phyloP scores from a whole-genome alignment of 2,888 invertebrate species.

The Drosophila picticornis region DNA sequence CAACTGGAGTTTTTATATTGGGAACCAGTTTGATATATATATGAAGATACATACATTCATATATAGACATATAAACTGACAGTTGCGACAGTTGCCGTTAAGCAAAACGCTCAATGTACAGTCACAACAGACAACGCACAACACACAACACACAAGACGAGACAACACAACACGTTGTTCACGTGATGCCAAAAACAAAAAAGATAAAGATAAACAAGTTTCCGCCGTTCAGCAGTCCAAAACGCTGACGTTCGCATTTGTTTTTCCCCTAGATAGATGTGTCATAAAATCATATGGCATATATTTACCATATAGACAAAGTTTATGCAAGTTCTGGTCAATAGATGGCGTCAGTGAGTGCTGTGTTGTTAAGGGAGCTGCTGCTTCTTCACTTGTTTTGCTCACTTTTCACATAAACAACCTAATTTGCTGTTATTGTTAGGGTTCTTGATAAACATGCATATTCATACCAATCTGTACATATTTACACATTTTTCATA shows the following conservation, averaged over 20 bases:
- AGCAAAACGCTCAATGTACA: slow-evolving; percentile 50
- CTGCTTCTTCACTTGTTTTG: slow-evolving; percentile 14
- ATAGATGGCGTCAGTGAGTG: slow-evolving; percentile 45
- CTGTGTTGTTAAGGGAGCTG: slow-evolving; percentile 9
- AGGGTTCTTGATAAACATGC: slow-evolving; percentile 12
- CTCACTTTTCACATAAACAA: slow-evolving; percentile 65
- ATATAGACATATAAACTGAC: slow-evolving; percentile 27
- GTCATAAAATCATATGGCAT: slow-evolving; percentile 15
- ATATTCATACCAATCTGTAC: slow-evolving; percentile 10
- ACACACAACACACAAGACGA: not conserved
- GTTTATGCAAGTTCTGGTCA: slow-evolving; percentile 13
- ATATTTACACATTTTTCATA: slow-evolving; percentile 20
- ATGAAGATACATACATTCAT: not conserved
- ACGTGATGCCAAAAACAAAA: slow-evolving; percentile 39
- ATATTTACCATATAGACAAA: not conserved
- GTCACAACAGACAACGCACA: slow-evolving; percentile 37
- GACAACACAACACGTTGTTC: slow-evolving; percentile 30
- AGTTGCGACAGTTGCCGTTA: slow-evolving; percentile 67
- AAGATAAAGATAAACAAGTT: slow-evolving; percentile 40
- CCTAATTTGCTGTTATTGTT: slow-evolving; percentile 49
- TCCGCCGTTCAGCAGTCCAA: not conserved
- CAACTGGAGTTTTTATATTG: slow-evolving; percentile 15
- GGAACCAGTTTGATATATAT: slow-evolving; percentile 29
- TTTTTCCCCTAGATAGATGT: slow-evolving; percentile 29
- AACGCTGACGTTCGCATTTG: slow-evolving; percentile 39